Base-by-base conservation (phyloP, 2,113 vertebrate species). In the Lycocorax pyrrhopterus region DNA sequence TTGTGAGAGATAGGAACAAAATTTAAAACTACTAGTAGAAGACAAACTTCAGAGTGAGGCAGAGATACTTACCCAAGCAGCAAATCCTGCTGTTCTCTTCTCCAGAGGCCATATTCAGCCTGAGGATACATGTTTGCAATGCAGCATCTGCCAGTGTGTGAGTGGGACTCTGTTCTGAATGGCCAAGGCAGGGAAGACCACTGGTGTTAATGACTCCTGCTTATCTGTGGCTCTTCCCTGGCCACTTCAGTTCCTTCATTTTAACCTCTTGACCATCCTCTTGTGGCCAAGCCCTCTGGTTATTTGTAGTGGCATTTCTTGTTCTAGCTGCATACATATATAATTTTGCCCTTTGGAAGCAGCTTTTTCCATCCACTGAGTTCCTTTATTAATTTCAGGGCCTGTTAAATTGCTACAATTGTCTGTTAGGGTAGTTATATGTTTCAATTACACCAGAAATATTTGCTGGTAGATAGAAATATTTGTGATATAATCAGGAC, bases 391-490 rank as follows among this genome's bases (percentile, higher is more conserved):
- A 84, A 69, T 87, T 94, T 60, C 69, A 89, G 69, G 56, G 46
- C 35, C 15, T 43, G 23, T 77, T 77, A 88, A 87, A 86, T 85
- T 69, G 43, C 66, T 68, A 8, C 1, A 4, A 6, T 90, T 11
- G 0, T 90, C 60, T 95, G 1, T 55, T 83, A 56, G 53, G 62
- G 64, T 46, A 35, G 53, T 33, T 96, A 52, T 64, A 64, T 63
- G 3, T 79, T 95, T 90, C 67, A 81, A 7, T 87, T 92, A 59
- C 52, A 90, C 82, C 53, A 62, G 53, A 56, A 95, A 90, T 97
- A 93, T 92, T 94, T 91, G 53, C 53, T 91, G 49, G n/a, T 80
- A 16, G 72, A 55, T 73, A 93, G 59, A 94, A 94, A 91, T 85
- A 85, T 69, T 89, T 16, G 59, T 10, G 23, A 52, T 73, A 87